Base-by-base conservation (phyloP, 2,113 vertebrate genomes). In the Myiozetetes cayanensis region DNA sequence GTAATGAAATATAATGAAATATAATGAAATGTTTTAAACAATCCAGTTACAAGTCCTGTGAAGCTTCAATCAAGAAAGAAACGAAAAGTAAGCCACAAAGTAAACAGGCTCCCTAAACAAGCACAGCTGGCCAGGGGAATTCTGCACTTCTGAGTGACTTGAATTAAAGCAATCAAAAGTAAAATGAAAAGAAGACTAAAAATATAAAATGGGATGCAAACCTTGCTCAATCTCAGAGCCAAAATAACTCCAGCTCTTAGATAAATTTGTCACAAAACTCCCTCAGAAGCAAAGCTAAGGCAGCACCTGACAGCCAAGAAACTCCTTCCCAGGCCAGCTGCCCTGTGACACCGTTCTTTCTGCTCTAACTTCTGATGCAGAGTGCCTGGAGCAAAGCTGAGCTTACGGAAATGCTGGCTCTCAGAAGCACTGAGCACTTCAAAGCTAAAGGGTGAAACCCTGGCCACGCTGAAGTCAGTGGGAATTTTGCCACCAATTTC, bases 311-410 rank as follows among this genome's bases (percentile, higher is more conserved):
- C 80, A 94, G 91, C 78, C 90, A 93, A 90, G 72, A 77, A 96
- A 84, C 71, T 95, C 82, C 67, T 65, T 91, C 91, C 61, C 84
- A 94, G 92, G 93, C 87, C 94, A 67, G 19, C 25, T 66, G 83
- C 90, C 78, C 80, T 56, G 31, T 85, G 89, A 93, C 94, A 94
- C 91, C 58, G 63, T 96, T 96, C 91, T 72, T 88, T 91, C 95
- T 97, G 90, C 83, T 96, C 95, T 82, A 33, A 73, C 94, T 92
- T 93, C 92, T 95, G 88, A 97, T 94, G 91, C 83, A 52, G 72
- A 90, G 62, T 71, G 93, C 95, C 93, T 10, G 2, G 80, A 95
- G 94, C 90, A 94, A 94, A 92, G 93, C 85, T 47, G 31, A 75
- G 79, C 56, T 76, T 37, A 85, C 65, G 81, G 39, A 94, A 94